These are phyloP conservation scores for Heliconius nattereri DNA, from an alignment of 1,140 invertebrate genomes.

Conservation along the genomic window DNA sequence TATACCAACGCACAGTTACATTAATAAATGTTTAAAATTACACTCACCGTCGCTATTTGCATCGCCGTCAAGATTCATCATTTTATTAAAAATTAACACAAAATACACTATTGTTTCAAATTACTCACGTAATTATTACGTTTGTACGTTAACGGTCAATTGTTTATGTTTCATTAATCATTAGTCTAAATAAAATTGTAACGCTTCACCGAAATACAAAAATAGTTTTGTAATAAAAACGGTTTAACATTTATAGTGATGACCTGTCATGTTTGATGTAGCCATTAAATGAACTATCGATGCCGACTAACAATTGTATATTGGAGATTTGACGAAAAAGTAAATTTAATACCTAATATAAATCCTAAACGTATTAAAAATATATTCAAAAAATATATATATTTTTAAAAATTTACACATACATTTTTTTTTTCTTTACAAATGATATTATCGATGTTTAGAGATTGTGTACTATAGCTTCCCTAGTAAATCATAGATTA, in stretches of 20 bases:
- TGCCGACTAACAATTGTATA: not conserved
- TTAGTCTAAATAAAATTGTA: conserved; percentile 63
- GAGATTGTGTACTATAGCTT: not conserved
- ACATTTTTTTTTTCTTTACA: no score
- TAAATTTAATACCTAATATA: no score
- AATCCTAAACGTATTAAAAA: no score
- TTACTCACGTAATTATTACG: conserved; percentile 31
- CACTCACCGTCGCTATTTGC: conserved; percentile 61
- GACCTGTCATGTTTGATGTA: conserved; percentile 16
- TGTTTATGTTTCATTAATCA: conserved; percentile 68
- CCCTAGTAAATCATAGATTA: conserved; percentile 5
- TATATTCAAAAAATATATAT: no score
- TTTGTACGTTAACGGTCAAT: conserved; percentile 49
- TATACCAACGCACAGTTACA: conserved; percentile 65
- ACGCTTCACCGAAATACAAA: conserved; percentile 57
- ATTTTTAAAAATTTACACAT: not conserved
- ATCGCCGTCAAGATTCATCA: conserved; percentile 63
- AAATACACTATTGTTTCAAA: conserved; percentile 32
- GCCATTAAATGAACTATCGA: conserved; percentile 1
- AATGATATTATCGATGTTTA: not conserved
- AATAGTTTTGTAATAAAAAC: conserved; percentile 68
- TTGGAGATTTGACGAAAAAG: not conserved
- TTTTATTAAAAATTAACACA: conserved; percentile 38
- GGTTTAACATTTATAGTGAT: conserved; percentile 52
- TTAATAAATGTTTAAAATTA: conserved; percentile 58